Evolutionary conservation across 1,140 invertebrate genomes (phyloP), one percentile per base, ranked within the genome.

Genomic region (Nixonia krombeini): DNA sequence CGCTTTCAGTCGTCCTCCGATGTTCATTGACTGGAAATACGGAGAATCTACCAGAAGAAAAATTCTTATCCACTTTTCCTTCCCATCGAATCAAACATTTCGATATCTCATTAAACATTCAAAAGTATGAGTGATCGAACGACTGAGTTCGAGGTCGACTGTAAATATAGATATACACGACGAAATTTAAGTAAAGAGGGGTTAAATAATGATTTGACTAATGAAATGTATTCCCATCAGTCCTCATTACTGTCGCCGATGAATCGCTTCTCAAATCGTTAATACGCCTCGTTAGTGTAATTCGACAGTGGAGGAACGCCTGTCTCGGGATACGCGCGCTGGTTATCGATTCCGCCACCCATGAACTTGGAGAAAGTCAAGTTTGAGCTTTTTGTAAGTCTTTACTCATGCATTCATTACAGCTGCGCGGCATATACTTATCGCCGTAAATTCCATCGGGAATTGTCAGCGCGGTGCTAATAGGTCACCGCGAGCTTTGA

Each of bases 331-430:
- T 44, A 51, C 47, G 52, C 33, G 59, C 50, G 47, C 46, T 55
- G 50, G 56, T 70, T 71, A 71, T 71, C 55, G 68, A 71, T 71
- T 55, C 40, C 21, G 21, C 31, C 42, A 68, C 38, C 65, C 49
- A 55, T 58, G 68, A 71, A 71, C 58, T 71, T 71, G 63, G 45
- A 26, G 50, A 52, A 62, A 73, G 62, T 69, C 62, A 70, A 73
- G 61, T 67, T 73, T 69, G 55, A 64, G 51, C 52, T 66, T 71
- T n/a, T 59, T 62, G 53, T 29, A 63, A 64, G 58, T 57, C 64
- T 55, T 70, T 71, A 65, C 56, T 71, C 63, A 58, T 61, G 59
- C 37, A 44, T 47, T 70, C 55, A 53, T 70, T 75, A 70, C 51
- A 46, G 45, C 47, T 25, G 16, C 10, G 33, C 37, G 29, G 33